Evolutionary conservation across 2,888 invertebrate genomes (phyloP), one percentile per base, ranked within the genome.

Genomic region (Cephalotes varians): DNA sequence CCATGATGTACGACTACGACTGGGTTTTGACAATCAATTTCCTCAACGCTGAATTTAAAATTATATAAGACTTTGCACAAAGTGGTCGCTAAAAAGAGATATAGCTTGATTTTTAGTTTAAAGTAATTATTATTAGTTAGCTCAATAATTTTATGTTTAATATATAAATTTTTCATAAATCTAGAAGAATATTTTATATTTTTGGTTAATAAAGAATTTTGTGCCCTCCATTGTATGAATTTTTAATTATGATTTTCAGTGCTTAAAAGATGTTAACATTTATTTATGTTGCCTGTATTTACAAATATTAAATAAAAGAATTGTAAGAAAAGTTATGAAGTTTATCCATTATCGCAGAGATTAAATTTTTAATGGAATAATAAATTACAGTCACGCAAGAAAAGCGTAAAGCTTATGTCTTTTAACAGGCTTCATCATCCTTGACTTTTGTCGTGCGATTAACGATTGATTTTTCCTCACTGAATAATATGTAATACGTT

Each of bases 401-500:
- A 74, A 49, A 51, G n/a, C n/a, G 21, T 73, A 62, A 60, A 51
- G 25, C n/a, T 18, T 37, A 37, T 69, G 77, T 82, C 84, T 81
- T 83, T 84, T 85, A 87, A 88, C 83, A 86, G 81, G 84, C 84
- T 87, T 88, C 84, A 83, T 77, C 76, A 81, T 62, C 77, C 81
- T 73, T 74, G 82, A 88, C 83, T 82, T 86, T 73, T 72, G 31
- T 81, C 67, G 44, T 76, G 62, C 76, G 72, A 85, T 83, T 87
- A 87, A 85, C 82, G 77, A 81, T 81, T 81, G 82, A 64, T 81
- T 77, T 84, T 88, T 81, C 73, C 56, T 77, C 37, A 25, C 18
- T 51, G 12, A 56, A 76, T 87, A 84, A 87, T 74, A 87, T n/a
- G n/a, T 91, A 91, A 92, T 89, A 77, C 82, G 82, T 86, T 83